phyloP scores from a whole-genome alignment of 2,113 vertebrate genomes.

The Xenopus borealis region DNA sequence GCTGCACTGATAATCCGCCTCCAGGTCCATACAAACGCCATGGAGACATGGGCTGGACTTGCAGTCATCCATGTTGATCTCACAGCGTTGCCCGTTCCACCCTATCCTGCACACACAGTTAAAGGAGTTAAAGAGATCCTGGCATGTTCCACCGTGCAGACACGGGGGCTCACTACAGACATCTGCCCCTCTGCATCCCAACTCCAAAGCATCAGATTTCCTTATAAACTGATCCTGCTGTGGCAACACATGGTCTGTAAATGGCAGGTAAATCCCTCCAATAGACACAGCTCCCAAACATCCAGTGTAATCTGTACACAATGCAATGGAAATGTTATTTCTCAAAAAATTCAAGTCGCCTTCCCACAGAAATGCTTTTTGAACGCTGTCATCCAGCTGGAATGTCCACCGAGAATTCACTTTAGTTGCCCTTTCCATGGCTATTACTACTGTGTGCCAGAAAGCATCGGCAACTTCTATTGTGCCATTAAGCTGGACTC shows the following conservation, averaged over 20 bases:
- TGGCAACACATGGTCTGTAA: constrained; percentile 54
- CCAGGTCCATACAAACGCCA: constrained; percentile 70
- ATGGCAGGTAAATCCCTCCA: constrained; percentile 79
- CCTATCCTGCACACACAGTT: constrained; percentile 73
- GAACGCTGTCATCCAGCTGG: constrained; percentile 62
- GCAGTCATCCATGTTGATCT: constrained; percentile 74
- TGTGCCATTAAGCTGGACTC: constrained; percentile 64
- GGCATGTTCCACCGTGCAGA: constrained; percentile 72
- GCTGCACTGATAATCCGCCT: constrained; percentile 76
- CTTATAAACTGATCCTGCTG: constrained; percentile 67
- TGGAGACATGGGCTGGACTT: constrained; percentile 70
- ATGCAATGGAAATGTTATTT: constrained; percentile 51
- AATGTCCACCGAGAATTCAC: constrained; percentile 70
- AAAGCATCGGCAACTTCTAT: constrained; percentile 69
- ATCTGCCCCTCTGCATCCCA: constrained; percentile 72
- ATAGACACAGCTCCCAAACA: constrained; percentile 82
- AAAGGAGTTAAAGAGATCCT: constrained; percentile 81
- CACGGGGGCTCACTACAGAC: constrained; percentile 79
- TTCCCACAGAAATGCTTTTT: constrained; percentile 54
- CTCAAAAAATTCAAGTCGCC: constrained; percentile 79
- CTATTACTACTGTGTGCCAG: constrained; percentile 78
- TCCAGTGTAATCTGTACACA: constrained; percentile 85
- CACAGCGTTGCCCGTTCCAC: constrained; percentile 78
- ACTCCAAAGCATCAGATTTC: constrained; percentile 30
- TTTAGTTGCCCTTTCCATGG: constrained; percentile 62